Evolutionary conservation across 2,113 vertebrate species (phyloP).

Genomic region (Toxostoma redivivum): DNA sequence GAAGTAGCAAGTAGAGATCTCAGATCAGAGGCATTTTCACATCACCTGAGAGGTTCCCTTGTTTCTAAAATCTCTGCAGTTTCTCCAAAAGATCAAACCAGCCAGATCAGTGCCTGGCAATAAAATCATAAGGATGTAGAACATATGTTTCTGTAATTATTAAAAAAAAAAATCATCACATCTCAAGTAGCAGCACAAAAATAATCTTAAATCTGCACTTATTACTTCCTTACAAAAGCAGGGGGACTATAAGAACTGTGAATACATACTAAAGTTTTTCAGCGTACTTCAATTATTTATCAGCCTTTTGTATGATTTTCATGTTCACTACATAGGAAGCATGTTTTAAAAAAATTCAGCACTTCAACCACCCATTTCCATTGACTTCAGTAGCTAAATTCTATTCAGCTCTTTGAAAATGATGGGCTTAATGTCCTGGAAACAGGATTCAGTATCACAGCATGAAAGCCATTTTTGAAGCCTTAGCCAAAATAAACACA

Average conservation of each 20-base stretch:
- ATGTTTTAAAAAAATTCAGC: neutral
- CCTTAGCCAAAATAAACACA: slow-evolving; percentile 51
- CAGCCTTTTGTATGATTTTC: neutral
- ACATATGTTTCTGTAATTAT: neutral
- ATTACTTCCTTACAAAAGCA: neutral
- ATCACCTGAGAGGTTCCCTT: neutral
- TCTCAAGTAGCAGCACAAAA: neutral
- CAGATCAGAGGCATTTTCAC: neutral
- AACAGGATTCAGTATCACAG: slow-evolving; percentile 51
- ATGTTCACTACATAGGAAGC: neutral
- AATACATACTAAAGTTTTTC: neutral
- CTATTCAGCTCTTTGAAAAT: slow-evolving; percentile 8
- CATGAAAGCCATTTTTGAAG: slow-evolving; percentile 34
- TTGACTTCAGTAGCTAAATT: slow-evolving; percentile 23
- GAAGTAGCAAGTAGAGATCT: neutral
- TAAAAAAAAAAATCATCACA: neutral
- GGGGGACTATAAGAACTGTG: neutral
- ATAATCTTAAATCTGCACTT: neutral
- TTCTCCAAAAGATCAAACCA: neutral
- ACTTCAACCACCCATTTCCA: neutral
- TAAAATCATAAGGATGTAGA: neutral
- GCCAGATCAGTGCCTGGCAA: neutral
- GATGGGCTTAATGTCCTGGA: slow-evolving; percentile 34
- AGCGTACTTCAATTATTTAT: neutral
- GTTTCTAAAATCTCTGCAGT: neutral